These are phyloP conservation scores for Bombylius major DNA, from an alignment of 2,888 invertebrate genomes.

Conservation along the genomic window DNA sequence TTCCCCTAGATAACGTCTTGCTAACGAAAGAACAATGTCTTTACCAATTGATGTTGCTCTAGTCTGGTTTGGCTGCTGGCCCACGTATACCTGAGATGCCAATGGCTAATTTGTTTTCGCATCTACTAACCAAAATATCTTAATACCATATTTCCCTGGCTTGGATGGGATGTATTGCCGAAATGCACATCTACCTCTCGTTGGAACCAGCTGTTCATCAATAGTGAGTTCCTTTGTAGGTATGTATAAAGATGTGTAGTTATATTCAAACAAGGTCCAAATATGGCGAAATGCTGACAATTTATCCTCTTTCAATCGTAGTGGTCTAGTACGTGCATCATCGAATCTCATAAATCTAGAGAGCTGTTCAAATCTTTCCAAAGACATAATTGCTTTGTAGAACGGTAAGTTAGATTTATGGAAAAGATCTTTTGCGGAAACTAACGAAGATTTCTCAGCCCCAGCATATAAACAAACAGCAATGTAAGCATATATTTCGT, in stretches of 20 bases:
- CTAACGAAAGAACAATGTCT: too few species aligned
- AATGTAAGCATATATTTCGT: constrained; percentile 6
- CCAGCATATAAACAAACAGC: constrained; percentile 1
- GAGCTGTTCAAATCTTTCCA: constrained; percentile 8
- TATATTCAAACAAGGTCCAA: constrained; percentile 5
- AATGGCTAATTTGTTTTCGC: constrained; percentile 2
- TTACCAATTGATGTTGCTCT: background rate
- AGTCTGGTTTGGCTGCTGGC: background rate
- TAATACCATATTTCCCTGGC: constrained; percentile 23
- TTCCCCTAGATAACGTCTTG: too few species aligned
- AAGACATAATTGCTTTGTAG: constrained; percentile 8
- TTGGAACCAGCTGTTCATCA: constrained; percentile 20
- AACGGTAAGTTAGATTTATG: constrained; percentile 5
- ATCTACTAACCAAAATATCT: constrained; percentile 19
- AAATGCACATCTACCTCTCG: constrained; percentile 19
- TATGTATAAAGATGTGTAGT: constrained; percentile 5
- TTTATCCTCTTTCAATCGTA: constrained; percentile 8
- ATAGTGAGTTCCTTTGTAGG: constrained; percentile 14
- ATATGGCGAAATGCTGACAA: constrained; percentile 4
- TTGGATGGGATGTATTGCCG: constrained; percentile 21
- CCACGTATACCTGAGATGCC: background rate
- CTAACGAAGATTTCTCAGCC: too few species aligned
- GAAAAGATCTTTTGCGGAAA: constrained; percentile 2
- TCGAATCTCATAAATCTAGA: constrained; percentile 7
- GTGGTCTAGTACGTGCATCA: constrained; percentile 8